Evolutionary conservation across 2,797 vertebrate species (phyloP).

Genomic region (Pseudocheirus occidentalis): DNA sequence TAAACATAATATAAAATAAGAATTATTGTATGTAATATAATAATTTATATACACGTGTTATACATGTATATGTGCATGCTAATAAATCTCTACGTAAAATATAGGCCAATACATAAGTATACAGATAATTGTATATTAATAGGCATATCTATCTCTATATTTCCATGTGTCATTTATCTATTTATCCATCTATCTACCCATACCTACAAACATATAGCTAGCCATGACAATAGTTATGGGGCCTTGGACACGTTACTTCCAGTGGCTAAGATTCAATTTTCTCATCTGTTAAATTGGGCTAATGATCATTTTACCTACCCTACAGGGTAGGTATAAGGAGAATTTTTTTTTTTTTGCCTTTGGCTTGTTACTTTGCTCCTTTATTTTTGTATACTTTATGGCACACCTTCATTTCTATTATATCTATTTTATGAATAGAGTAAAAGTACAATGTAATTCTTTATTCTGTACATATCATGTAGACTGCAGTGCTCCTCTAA

Average conservation of each 20-base stretch:
- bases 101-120: background rate
- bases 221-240: background rate
- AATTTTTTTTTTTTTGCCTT: conserved; percentile 38
- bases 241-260: conserved; percentile 1
- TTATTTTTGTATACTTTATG: conserved; percentile 18
- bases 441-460: conserved; percentile 34
- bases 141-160: background rate
- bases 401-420: conserved; percentile 36
- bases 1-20: too few relatives aligned
- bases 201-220: background rate
- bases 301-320: background rate
- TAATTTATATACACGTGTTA: too few relatives aligned
- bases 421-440: background rate
- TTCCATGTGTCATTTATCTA: background rate
- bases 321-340: background rate
- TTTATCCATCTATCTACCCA: background rate
- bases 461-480: background rate
- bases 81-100: too few relatives aligned
- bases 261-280: background rate
- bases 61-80: too few relatives aligned
- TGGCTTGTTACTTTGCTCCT: conserved; percentile 58
- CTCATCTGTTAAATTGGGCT: background rate
- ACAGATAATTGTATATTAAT: background rate
- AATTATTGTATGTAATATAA: too few relatives aligned
- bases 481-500: background rate